Conservation (phyloP, 2,888 invertebrate species). For the Sinohyriopsis cumingii region DNA sequence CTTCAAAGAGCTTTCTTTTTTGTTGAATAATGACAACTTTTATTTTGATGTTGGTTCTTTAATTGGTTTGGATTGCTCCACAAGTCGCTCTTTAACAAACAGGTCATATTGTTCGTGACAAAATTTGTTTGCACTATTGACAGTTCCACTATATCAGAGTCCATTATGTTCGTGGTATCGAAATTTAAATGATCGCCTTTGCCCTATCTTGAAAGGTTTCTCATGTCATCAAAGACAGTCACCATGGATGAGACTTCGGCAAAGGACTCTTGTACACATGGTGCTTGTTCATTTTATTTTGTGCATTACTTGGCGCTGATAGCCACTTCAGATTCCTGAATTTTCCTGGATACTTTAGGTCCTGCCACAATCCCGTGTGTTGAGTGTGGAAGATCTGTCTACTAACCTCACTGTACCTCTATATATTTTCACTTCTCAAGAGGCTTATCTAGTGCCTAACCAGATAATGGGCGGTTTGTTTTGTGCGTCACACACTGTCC, state of each 20-base stretch:
- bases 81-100: slow-evolving; percentile 8
- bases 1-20: not conserved
- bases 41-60: slow-evolving; percentile 4
- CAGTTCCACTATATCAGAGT: slow-evolving; percentile 2
- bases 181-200: slow-evolving; percentile 6
- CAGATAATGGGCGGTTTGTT: not conserved
- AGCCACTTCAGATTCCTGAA: not conserved
- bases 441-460: not conserved
- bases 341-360: not conserved
- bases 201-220: slow-evolving; percentile 11
- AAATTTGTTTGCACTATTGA: not conserved
- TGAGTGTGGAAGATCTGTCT: not conserved
- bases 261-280: not conserved
- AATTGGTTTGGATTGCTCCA: not conserved
- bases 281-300: slow-evolving; percentile 1
- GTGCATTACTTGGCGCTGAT: not conserved
- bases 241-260: slow-evolving; percentile 2
- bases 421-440: not conserved
- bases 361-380: not conserved
- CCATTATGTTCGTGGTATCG: slow-evolving; percentile 6
- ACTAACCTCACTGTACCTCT: not conserved
- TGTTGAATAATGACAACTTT: not conserved
- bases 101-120: slow-evolving; percentile 4
- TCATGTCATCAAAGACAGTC: slow-evolving; percentile 5
- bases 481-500: not conserved